Conservation (phyloP, 2,113 vertebrate species). For the Corythaixoides concolor region DNA sequence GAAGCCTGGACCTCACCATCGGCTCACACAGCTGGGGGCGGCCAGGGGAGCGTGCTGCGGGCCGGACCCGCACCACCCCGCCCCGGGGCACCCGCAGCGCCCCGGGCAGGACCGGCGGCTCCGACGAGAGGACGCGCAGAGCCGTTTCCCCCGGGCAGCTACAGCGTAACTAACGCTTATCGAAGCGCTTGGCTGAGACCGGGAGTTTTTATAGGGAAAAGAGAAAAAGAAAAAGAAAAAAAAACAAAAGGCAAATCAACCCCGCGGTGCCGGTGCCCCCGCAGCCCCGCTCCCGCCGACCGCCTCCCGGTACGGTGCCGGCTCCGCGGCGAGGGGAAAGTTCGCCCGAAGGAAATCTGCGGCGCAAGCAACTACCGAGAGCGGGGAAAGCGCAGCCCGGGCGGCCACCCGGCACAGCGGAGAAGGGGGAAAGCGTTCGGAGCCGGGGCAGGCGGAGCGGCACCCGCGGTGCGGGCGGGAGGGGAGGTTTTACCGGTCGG, state of each 20-base stretch:
- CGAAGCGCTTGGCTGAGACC: background rate
- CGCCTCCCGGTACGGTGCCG: background rate
- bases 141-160: too few species aligned
- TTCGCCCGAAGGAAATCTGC: background rate
- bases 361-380: background rate
- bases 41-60: background rate
- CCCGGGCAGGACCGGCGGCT: too few species aligned
- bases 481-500: background rate
- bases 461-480: background rate
- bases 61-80: background rate
- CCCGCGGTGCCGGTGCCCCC: background rate
- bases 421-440: background rate
- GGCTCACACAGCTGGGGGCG: background rate
- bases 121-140: too few species aligned
- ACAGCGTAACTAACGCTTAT: accelerated
- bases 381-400: background rate
- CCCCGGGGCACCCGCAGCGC: background rate
- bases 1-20: accelerated
- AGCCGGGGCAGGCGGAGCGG: background rate
- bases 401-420: background rate
- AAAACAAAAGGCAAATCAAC: background rate
- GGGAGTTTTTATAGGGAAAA: accelerated
- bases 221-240: background rate
- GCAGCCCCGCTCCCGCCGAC: background rate
- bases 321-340: background rate